A percentile compares a stretch with the other conserved stretches of the same genome.
Evolutionary conservation across 2,113 vertebrate species (phyloP).

Genomic region (Platichthys stellatus): DNA sequence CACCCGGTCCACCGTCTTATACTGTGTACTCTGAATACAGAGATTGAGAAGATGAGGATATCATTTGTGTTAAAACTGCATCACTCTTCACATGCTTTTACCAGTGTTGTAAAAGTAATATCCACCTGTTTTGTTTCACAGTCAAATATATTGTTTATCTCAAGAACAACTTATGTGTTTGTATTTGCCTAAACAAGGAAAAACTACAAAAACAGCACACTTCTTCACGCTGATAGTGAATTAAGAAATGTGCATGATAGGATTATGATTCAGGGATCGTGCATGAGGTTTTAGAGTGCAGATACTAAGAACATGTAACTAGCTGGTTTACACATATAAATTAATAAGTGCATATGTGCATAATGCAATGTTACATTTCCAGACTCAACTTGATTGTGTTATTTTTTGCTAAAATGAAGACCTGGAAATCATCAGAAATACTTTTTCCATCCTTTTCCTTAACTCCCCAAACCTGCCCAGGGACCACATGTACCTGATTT

Average conservation of each 20-base stretch:
- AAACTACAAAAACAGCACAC: too few species aligned
- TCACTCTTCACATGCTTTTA: neutral
- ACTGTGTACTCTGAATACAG: constrained; percentile 82
- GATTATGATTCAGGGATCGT: neutral
- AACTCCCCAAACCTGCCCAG: neutral
- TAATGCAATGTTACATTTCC: neutral
- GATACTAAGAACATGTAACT: neutral
- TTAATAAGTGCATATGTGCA: neutral
- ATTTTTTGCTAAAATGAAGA: neutral
- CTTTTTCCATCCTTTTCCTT: neutral
- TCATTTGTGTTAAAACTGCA: neutral
- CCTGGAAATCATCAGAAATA: constrained; percentile 5
- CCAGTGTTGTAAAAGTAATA: neutral
- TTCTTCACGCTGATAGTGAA: neutral
- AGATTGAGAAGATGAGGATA: neutral
- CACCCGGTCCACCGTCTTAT: constrained; percentile 89
- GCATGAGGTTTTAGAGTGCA: neutral
- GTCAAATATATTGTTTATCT: constrained; percentile 12
- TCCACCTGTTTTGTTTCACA: constrained; percentile 5
- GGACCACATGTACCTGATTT: constrained; percentile 83
- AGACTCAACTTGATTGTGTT: too few species aligned
- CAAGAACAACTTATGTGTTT: neutral
- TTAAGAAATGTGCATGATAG: neutral
- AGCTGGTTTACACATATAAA: neutral
- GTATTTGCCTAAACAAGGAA: too few species aligned